Evolutionary conservation across 2,113 vertebrate genomes (phyloP).

Genomic region (Salvelinus alpinus): DNA sequence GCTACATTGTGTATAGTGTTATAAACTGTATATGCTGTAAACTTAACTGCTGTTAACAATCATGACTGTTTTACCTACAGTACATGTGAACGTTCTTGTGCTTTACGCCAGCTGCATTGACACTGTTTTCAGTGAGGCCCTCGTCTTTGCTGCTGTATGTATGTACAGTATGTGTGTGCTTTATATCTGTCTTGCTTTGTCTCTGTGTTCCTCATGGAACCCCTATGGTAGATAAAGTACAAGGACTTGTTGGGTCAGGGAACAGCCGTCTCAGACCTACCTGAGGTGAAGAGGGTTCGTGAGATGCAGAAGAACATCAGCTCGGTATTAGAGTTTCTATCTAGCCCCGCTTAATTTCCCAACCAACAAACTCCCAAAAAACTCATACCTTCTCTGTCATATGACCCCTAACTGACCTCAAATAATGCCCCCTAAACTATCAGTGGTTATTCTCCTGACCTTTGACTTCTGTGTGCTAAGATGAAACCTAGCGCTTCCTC

Average conservation of each 20-base stretch:
- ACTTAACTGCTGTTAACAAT: neutral
- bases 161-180: no score
- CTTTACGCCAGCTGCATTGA: neutral
- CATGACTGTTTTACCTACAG: neutral
- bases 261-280: no score
- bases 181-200: no score
- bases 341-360: neutral
- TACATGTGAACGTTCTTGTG: neutral
- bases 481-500: neutral
- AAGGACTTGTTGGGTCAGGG: no score
- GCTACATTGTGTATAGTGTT: no score
- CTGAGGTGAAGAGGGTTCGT: slow-evolving; percentile 55
- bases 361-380: neutral
- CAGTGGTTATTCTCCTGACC: no score
- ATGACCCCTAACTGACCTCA: no score
- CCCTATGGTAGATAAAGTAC: no score
- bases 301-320: slow-evolving; percentile 99
- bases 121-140: neutral
- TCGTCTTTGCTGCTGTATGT: neutral
- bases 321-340: slow-evolving; percentile 80
- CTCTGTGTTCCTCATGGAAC: no score
- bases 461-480: no score
- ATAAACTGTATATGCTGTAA: no score
- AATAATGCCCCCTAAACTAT: no score
- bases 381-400: neutral